Conservation (phyloP, 2,113 vertebrate species). For the Phalacrocorax aristotelis region DNA sequence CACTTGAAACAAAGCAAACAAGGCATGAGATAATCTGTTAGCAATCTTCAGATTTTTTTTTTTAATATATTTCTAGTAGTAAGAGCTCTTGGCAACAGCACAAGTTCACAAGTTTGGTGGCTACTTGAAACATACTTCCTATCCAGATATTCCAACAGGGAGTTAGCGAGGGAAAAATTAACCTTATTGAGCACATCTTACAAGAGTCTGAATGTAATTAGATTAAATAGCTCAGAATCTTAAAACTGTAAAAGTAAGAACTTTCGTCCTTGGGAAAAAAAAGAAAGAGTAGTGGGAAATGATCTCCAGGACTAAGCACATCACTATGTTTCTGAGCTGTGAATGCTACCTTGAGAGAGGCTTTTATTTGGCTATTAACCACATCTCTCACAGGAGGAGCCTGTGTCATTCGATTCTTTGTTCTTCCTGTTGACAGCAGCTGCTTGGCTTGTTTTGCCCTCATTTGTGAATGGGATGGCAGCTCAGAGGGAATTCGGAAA, state of each 20-base stretch:
- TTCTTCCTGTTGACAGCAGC: not conserved
- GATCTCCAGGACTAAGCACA: not conserved
- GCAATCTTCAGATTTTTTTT: not conserved
- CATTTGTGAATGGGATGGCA: not conserved
- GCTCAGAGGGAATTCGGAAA: not conserved
- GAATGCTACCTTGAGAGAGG: not conserved
- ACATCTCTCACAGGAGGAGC: not conserved
- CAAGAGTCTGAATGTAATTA: rapidly evolving
- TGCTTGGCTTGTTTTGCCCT: not conserved
- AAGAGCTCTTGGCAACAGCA: not conserved
- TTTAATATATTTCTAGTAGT: not conserved
- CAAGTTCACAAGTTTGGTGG: not conserved
- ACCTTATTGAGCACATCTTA: not conserved
- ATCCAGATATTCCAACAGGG: not conserved
- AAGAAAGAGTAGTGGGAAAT: not conserved
- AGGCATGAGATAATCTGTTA: not conserved
- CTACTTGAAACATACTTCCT: not conserved
- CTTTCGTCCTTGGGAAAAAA: not conserved
- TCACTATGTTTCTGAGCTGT: not conserved
- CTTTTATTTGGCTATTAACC: not conserved
- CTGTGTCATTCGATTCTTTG: not conserved
- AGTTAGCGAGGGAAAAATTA: not conserved
- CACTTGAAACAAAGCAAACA: not conserved
- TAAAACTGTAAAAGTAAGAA: not conserved
- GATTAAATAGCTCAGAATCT: not conserved